phyloP scores from a whole-genome alignment of 2,113 vertebrate species.

The Stegostoma tigrinum region DNA sequence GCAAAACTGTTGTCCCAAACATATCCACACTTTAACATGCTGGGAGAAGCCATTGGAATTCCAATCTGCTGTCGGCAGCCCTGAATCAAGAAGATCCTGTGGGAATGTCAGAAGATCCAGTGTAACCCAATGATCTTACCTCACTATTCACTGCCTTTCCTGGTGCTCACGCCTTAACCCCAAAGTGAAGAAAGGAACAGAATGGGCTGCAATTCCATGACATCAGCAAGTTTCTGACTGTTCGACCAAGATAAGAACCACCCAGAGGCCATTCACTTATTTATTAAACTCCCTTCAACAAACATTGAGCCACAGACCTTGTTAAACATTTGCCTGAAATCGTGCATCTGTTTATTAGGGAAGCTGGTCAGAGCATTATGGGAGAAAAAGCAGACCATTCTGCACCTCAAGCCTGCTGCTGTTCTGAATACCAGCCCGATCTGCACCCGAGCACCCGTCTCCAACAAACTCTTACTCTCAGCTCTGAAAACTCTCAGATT shows the following conservation, averaged over 20 bases:
- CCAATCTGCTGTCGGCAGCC: not conserved
- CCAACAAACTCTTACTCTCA: too few species aligned
- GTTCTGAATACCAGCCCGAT: not conserved
- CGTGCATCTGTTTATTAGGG: not conserved
- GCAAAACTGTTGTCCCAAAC: not conserved
- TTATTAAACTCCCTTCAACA: not conserved
- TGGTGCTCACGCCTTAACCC: not conserved
- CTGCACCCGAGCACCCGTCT: too few species aligned
- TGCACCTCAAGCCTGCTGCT: not conserved
- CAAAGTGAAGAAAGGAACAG: not conserved
- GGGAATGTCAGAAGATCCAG: not conserved
- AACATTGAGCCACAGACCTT: not conserved
- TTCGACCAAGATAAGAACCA: not conserved
- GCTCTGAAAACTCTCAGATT: too few species aligned
- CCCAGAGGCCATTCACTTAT: not conserved
- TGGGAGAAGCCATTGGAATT: not conserved
- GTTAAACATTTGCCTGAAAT: constrained; percentile 7
- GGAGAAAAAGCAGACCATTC: not conserved
- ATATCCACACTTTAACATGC: not conserved
- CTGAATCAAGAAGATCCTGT: not conserved
- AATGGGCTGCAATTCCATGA: not conserved
- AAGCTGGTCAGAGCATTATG: not conserved
- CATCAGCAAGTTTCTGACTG: not conserved
- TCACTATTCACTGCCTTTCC: too few species aligned
- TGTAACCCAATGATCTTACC: not conserved